Evolutionary conservation across 2,888 invertebrate species (phyloP), one percentile per base, ranked within the genome.

Genomic region (Polietes domitor): DNA sequence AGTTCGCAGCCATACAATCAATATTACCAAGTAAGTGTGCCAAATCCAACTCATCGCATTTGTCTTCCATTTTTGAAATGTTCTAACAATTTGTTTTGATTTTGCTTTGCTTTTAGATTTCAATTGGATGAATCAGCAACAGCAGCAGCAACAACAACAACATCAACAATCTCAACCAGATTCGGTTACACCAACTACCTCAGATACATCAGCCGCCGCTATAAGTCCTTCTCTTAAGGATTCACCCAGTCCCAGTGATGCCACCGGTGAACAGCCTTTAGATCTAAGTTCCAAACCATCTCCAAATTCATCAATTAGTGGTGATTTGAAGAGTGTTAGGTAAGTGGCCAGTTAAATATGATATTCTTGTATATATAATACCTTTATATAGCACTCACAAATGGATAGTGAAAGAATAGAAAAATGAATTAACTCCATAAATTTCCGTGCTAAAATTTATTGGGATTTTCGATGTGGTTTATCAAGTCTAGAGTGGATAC

Each of bases 271-370:
- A 91, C 96, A 96, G 92, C 97, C 97, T 21, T 94, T 97, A 89
- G 97, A 97, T 93, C 95, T 97, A 90, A 97, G 97, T 93, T 96
- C 96, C 91, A 97, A 94, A 94, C 96, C 94, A 89, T 95, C 94
- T 86, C 94, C 94, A 86, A 92, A 91, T 87, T 92, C 91, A 89
- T 91, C 91, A 88, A 90, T 90, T 81, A 90, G 90, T 88, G 91
- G 91, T 80, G 94, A 94, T 90, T 92, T 93, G 86, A 94, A 96
- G 92, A 92, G 96, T 95, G 95, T 94, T 93, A 96, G 96, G 91
- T 91, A 76, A 88, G 90, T 88, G 15, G n/a, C n/a, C n/a, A n/a
- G n/a, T n/a, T n/a, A n/a, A n/a, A n/a, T n/a, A n/a, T n/a, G n/a
- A n/a, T n/a, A n/a, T n/a, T n/a, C n/a, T n/a, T n/a, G n/a, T n/a